phyloP scores from a whole-genome alignment of 2,113 vertebrate species.

The Hypomesus transpacificus region DNA sequence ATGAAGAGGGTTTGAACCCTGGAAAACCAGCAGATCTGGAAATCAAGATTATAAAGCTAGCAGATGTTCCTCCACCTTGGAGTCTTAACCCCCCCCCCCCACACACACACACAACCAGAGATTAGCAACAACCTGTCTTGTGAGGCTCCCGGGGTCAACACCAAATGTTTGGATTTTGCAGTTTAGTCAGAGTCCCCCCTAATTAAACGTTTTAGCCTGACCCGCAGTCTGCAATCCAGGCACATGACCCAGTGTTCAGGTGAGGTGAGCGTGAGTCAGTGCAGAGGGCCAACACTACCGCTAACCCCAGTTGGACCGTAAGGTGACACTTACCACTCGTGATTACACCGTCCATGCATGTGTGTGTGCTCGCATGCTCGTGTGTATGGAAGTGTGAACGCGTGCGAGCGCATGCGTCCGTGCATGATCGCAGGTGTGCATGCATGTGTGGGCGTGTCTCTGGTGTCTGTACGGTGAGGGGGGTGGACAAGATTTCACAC shows the following conservation, averaged over 20 bases:
- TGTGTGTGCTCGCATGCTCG: neutral
- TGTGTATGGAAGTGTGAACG: neutral
- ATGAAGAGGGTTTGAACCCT: constrained; percentile 30
- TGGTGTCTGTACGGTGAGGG: constrained; percentile 5
- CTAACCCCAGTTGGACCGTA: too few species aligned
- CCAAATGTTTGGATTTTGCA: constrained; percentile 58
- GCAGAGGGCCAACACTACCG: too few species aligned
- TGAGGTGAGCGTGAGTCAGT: too few species aligned
- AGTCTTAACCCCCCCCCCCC: constrained; percentile 55
- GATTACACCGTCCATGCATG: neutral
- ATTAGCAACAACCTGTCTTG: constrained; percentile 71
- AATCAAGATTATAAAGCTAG: constrained; percentile 64
- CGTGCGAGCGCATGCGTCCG: constrained; percentile 19
- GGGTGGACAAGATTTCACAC: constrained; percentile 24
- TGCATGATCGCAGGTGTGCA: constrained; percentile 20
- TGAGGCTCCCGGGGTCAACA: constrained; percentile 51
- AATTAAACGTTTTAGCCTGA: constrained; percentile 29
- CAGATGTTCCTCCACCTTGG: constrained; percentile 72
- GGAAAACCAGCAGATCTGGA: constrained; percentile 49
- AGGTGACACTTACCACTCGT: too few species aligned
- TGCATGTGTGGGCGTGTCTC: constrained; percentile 8
- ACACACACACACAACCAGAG: constrained; percentile 50
- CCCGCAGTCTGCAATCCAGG: too few species aligned
- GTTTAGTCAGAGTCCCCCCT: constrained; percentile 29
- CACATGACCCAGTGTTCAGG: too few species aligned